Evolutionary conservation across 2,888 invertebrate genomes (phyloP).

Genomic region (Apamea epomidion): DNA sequence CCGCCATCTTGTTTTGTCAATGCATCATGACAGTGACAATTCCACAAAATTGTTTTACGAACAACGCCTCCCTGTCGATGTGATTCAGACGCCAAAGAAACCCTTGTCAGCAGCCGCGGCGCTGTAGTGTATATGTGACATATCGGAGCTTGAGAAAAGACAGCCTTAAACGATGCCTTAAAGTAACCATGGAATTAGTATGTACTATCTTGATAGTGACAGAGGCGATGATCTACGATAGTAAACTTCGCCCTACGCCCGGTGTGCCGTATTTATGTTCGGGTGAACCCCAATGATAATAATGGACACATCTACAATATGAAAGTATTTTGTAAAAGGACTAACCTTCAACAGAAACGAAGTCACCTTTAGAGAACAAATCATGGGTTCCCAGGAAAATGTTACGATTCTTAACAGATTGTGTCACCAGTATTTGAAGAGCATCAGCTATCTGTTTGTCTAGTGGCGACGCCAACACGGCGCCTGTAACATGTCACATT

Average conservation of each 20-base stretch:
- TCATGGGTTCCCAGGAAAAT: slow-evolving; percentile 42
- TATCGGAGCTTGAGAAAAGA: neutral
- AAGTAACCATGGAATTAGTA: neutral
- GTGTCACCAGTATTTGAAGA: neutral
- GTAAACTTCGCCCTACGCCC: neutral
- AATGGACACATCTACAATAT: neutral
- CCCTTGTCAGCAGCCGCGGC: neutral
- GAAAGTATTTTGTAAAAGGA: slow-evolving; percentile 11
- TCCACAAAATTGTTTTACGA: neutral
- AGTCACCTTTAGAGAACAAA: slow-evolving; percentile 31
- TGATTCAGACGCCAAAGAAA: neutral
- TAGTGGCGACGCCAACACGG: slow-evolving; percentile 36
- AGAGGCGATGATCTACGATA: neutral
- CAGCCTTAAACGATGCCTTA: too few species aligned
- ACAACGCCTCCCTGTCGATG: neutral
- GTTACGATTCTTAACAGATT: rapidly evolving
- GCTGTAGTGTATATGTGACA: neutral
- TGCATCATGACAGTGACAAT: neutral
- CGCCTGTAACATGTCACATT: slow-evolving; percentile 30
- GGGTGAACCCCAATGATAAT: neutral
- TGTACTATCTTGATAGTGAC: neutral
- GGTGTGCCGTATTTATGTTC: neutral
- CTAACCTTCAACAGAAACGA: slow-evolving; percentile 48
- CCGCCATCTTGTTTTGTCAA: too few species aligned
- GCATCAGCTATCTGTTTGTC: neutral